These are phyloP conservation scores for Apodemia zela DNA, from an alignment of 2,888 invertebrate species.

Conservation along the genomic window DNA sequence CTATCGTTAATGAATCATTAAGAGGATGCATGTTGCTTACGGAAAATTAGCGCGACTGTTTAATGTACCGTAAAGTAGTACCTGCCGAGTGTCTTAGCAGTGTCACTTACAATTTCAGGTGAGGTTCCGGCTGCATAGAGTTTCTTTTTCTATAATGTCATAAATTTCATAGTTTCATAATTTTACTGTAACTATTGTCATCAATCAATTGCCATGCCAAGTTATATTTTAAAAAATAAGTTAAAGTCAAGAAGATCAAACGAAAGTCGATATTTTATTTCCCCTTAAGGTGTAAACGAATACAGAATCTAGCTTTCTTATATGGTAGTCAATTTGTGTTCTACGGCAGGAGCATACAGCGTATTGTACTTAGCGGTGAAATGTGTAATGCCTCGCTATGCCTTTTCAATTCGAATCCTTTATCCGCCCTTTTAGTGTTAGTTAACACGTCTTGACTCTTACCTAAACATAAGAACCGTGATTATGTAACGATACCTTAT, in stretches of 20 bases:
- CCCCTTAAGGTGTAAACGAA: slow-evolving; percentile 26
- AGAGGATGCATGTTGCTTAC: too few species aligned
- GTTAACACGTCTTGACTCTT: slow-evolving; percentile 39
- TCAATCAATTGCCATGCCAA: background rate
- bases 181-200: background rate
- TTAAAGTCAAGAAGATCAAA: background rate
- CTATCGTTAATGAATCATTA: too few species aligned
- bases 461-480: slow-evolving; percentile 28
- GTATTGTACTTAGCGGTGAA: slow-evolving; percentile 74
- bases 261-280: slow-evolving; percentile 19
- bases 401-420: slow-evolving; percentile 43
- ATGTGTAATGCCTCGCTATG: slow-evolving; percentile 52
- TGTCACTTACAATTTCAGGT: too few species aligned
- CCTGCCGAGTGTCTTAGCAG: too few species aligned
- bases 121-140: too few species aligned
- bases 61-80: too few species aligned
- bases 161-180: too few species aligned
- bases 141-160: too few species aligned
- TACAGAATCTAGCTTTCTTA: slow-evolving; percentile 43
- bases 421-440: slow-evolving; percentile 41
- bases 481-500: slow-evolving; percentile 16
- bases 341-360: slow-evolving; percentile 50
- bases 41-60: too few species aligned
- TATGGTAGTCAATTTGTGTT: slow-evolving; percentile 65
- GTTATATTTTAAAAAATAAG: background rate